phyloP scores from a whole-genome alignment of 2,113 vertebrate genomes.

The Fulmarus glacialis region DNA sequence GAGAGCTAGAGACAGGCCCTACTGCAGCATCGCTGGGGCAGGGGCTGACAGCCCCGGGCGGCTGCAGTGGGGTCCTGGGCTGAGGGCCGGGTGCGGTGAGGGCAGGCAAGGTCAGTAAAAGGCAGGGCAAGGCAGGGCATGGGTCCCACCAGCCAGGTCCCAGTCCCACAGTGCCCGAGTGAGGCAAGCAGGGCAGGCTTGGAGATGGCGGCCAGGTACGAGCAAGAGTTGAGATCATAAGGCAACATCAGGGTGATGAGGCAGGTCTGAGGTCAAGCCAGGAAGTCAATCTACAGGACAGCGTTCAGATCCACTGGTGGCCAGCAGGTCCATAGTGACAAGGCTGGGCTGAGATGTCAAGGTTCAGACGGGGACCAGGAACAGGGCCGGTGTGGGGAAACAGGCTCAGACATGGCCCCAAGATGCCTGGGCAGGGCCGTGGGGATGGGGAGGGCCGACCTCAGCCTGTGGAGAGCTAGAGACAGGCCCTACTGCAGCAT shows the following conservation, averaged over 20 bases:
- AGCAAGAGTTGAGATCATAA: not conserved
- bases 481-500: not conserved
- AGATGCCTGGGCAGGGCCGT: too few species aligned
- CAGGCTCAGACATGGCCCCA: too few species aligned
- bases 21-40: fast-evolving
- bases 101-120: too few species aligned
- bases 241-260: not conserved
- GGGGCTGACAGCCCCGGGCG: not conserved
- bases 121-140: not conserved
- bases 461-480: not conserved
- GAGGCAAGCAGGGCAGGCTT: not conserved
- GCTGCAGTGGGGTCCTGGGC: not conserved
- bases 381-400: too few species aligned
- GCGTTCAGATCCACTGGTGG: too few species aligned
- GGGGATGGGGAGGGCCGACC: too few species aligned
- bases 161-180: not conserved
- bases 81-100: fast-evolving
- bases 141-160: not conserved
- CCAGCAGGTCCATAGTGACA: too few species aligned
- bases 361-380: too few species aligned
- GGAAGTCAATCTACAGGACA: too few species aligned
- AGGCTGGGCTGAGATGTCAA: too few species aligned
- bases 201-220: fast-evolving
- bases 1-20: not conserved
- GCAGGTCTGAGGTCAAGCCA: not conserved